Evolutionary conservation across 2,888 invertebrate species (phyloP), one percentile per base, ranked within the genome.

Genomic region (Lepidonotus clava): DNA sequence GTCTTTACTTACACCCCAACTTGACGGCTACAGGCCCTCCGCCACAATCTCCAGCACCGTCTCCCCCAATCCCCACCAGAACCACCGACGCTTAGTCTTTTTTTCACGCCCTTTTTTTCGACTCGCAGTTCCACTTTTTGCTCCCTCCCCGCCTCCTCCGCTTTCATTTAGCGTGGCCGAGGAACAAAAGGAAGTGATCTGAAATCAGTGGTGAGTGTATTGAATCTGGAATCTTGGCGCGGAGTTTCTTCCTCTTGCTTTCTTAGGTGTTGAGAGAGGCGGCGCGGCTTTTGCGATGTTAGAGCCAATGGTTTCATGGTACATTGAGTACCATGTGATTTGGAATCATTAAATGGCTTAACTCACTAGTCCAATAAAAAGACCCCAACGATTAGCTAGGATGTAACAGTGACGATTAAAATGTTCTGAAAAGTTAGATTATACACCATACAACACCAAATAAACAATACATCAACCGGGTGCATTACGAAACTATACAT

Each of bases 41-140:
- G n/a, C 53, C 53, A 53, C 53, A 18, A 53, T n/a, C 53, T n/a
- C 56, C 56, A 56, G n/a, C 56, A 56, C 56, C 61, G 28, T 2
- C 61, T n/a, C 61, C n/a, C 53, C 53, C 53, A n/a, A n/a, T n/a
- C n/a, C 53, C 5, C 28, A 24, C 61, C 61, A 61, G 28, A 61
- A 61, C 61, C 61, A 61, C n/a, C n/a, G n/a, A 61, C 61, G 28
- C 61, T 61, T 61, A 61, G 61, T 28, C 61, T 61, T n/a, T n/a
- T n/a, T n/a, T n/a, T n/a, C n/a, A n/a, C n/a, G n/a, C 2, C 46
- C 61, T 61, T 4, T 32, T 61, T 61, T 61, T 61, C 61, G 28
- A 5, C 28, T 18, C 46, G 61, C 61, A 28, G 24, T n/a, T n/a
- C n/a, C n/a, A n/a, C 61, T 61, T 61, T 61, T 46, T 28, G 2